Percentiles rank a stretch among this genome's conserved stretches.
phyloP scores from a whole-genome alignment of 1,140 invertebrate genomes.

The Trachelipus rathkii region DNA sequence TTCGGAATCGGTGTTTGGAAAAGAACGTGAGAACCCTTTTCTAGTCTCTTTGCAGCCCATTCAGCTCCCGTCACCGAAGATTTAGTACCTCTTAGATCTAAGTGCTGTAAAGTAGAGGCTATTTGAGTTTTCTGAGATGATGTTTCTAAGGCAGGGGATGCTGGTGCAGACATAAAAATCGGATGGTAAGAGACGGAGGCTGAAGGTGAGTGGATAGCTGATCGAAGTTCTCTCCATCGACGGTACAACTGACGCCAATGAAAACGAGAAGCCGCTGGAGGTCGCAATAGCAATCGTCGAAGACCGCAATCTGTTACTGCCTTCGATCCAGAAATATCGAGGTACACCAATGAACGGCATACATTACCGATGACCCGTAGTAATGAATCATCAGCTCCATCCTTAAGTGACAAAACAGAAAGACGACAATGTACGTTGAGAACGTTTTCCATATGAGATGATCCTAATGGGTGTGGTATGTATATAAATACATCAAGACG shows the following conservation, averaged over 20 bases:
- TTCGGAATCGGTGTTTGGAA: background rate
- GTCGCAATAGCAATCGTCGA: constrained; percentile 10
- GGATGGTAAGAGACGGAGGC: constrained; percentile 8
- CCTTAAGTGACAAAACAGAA: background rate
- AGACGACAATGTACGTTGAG: constrained; percentile 12
- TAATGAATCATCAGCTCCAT: constrained; percentile 24
- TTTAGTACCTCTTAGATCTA: constrained; percentile 29
- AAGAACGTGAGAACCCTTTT: background rate
- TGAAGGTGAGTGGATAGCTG: constrained; percentile 2
- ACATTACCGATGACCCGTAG: constrained; percentile 23
- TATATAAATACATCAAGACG: constrained; percentile 10
- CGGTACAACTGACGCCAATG: constrained; percentile 25
- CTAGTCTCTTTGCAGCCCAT: constrained; percentile 20
- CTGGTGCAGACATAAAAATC: background rate
- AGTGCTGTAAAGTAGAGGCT: constrained; percentile 16
- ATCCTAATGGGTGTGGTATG: constrained; percentile 16
- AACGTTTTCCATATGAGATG: background rate
- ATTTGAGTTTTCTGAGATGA: constrained; percentile 12
- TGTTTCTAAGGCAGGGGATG: constrained; percentile 8
- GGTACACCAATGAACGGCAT: constrained; percentile 14
- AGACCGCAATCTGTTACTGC: constrained; percentile 22
- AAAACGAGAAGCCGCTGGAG: constrained; percentile 16
- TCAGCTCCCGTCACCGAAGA: constrained; percentile 5
- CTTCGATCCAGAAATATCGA: constrained; percentile 17
- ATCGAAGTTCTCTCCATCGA: constrained; percentile 25